Conservation (phyloP, 1,140 invertebrate genomes). For the Psix sp. region DNA sequence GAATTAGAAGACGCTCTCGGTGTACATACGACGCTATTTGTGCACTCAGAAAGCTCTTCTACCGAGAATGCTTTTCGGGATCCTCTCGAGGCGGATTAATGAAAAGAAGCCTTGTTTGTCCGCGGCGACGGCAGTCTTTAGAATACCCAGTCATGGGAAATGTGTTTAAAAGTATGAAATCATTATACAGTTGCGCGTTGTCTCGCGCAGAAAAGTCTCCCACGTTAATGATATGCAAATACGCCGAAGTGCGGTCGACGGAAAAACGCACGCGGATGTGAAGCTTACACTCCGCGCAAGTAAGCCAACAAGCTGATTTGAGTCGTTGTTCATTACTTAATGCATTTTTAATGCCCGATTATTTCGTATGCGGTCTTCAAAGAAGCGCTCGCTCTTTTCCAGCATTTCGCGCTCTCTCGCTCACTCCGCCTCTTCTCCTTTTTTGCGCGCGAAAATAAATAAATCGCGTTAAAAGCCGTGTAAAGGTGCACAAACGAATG, state of each 20-base stretch:
- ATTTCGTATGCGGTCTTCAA: too few relatives aligned
- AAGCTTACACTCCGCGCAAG: slow-evolving; percentile 24
- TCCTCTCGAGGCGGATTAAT: slow-evolving; percentile 41
- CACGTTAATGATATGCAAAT: slow-evolving; percentile 51
- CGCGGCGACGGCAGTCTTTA: slow-evolving; percentile 47
- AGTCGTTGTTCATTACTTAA: slow-evolving; percentile 25
- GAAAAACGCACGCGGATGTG: slow-evolving; percentile 39
- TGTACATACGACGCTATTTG: slow-evolving; percentile 55
- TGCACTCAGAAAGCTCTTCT: slow-evolving; percentile 55
- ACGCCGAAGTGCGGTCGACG: slow-evolving; percentile 16
- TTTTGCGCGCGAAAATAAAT: too few relatives aligned
- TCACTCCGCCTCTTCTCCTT: too few relatives aligned
- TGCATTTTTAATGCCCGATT: slow-evolving; percentile 35
- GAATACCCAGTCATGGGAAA: slow-evolving; percentile 47
- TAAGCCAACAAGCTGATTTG: background rate
- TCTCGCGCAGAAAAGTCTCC: slow-evolving; percentile 27
- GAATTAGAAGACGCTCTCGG: slow-evolving; percentile 32
- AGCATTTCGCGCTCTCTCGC: too few relatives aligned
- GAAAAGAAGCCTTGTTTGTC: slow-evolving; percentile 50
- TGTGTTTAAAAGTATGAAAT: slow-evolving; percentile 46
- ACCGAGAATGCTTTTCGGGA: slow-evolving; percentile 46
- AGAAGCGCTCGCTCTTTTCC: too few relatives aligned
- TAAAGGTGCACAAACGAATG: too few relatives aligned
- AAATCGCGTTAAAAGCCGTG: too few relatives aligned
- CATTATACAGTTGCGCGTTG: slow-evolving; percentile 27